Evolutionary conservation across 2,113 vertebrate genomes (phyloP), one percentile per base, ranked within the genome.

Genomic region (Salminus brasiliensis): DNA sequence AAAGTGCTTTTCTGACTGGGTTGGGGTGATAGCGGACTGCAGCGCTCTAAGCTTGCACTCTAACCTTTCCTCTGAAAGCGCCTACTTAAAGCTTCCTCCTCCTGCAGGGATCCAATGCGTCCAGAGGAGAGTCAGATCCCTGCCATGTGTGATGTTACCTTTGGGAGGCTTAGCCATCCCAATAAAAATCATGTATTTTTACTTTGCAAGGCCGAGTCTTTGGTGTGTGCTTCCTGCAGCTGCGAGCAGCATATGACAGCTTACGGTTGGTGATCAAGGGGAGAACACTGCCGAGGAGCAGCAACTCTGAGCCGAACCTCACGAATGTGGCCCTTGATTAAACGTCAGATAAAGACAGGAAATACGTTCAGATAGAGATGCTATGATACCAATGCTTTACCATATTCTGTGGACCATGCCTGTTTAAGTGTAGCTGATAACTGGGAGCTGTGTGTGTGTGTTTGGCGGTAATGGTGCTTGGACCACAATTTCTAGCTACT

Each of bases 91-190:
- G 47, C 21, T 49, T 53, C 57, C 30, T 69, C 77, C 52, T 13
- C 68, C 71, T 63, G 67, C 68, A 13, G 59, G 52, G 49, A 83
- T 86, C 73, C 43, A 73, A 21, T 77, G 34, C 21, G 55, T 79
- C 59, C 81, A 63, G 23, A 34, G 30, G 67, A 81, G 80, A 43
- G 76, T 57, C 55, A 85, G 78, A 88, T 74, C 53, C 66, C 34
- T 53, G 67, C 72, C 72, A 70, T 32, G 80, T 69, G 75, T 76
- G 66, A 85, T 72, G 84, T 82, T 83, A 59, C 63, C 55, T 74
- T 82, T 60, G 47, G 79, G 74, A 83, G 81, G 85, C 43, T 53
- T 66, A 53, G 71, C 76, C 55, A 68, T 47, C 80, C 21, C 67
- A 73, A 59, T 7, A 34, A 53, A 71, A 23, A 36, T 43, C 71